Base-by-base conservation (phyloP, 2,888 invertebrate species). In the Phaedon cochleariae region DNA sequence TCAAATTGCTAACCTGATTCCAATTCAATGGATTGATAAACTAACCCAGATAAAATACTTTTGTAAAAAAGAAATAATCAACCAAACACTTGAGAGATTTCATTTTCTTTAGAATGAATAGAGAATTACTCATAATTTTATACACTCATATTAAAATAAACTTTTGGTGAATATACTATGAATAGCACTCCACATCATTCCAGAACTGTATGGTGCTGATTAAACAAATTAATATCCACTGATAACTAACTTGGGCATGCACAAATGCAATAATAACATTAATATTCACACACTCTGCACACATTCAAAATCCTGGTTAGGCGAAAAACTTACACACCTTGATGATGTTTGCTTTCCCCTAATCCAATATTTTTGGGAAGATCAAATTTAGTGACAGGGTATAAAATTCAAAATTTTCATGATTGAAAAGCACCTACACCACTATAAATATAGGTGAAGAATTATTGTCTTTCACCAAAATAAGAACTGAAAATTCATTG, bases 151-250 rank as follows among this genome's bases (percentile, higher is more conserved):
- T n/a, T n/a, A n/a, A n/a, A n/a, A n/a, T n/a, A n/a, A n/a, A n/a
- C n/a, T n/a, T n/a, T n/a, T n/a, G n/a, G n/a, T n/a, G n/a, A n/a
- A 7, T 7, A 73, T 74, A 74, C 69, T 58, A 67, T 9, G 60
- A 69, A 71, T 72, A 73, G 71, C 45, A 45, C 41, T 26, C 17
- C 26, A 15, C 45, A 45, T 17, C 21, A 18, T 17, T 21, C 22
- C 45, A 17, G 45, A 22, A 57, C 53, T 57, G 45, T 45, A 31
- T 59, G 59, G 83, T 84, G 84, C 84, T 81, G 84, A 82, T 75
- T 76, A 79, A 74, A 79, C 81, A 72, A 82, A 80, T 82, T 81
- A 82, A 83, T 82, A 83, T 82, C 82, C 82, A 84, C 82, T 78
- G 81, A 83, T 79, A 79, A 70, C 71, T 69, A 69, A 71, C 57